Evolutionary conservation across 2,797 vertebrate genomes (phyloP), one percentile per base, ranked within the genome.

Genomic region (Phataginus tricuspis): DNA sequence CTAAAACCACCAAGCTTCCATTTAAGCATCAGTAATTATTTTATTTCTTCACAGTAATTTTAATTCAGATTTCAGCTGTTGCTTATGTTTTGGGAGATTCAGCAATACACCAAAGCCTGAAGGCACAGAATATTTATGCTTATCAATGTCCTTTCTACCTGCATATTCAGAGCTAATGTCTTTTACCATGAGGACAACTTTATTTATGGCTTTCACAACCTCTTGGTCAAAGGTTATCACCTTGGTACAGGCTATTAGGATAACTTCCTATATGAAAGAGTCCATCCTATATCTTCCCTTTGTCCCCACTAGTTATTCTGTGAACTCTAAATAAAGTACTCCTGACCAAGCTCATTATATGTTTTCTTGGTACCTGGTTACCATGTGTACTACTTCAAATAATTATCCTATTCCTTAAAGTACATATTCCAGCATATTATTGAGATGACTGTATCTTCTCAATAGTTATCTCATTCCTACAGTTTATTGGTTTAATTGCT

Each of bases 381-480:
- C 97, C 98, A 15, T 99, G 99, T 71, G 96, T 99, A 63, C 3
- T 98, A 21, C 98, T 99, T 59, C 98, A 99, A 88, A 82, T 97
- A 0, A 53, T 97, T 16, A 37, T 99, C 37, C 79, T 99, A 31
- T 23, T 98, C 14, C 86, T 99, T 0, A 96, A 98, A 1, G 97
- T 97, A 86, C 98, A 90, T 95, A 98, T 99, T 79, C 99, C 99
- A 0, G 98, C 98, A 2, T 99, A 99, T 31, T 37, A 82, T 99
- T 97, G 99, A 99, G 59, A 98, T 99, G 98, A 99, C 61, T 99
- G 99, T 99, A 98, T 96, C 99, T 99, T 96, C 96, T 99, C 94
- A 99, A 99, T 98, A 99, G 99, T 95, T 99, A 99, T 66, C 98
- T 99, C 55, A 98, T 99, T 15, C 98, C 98, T 4, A 63, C 98